Evolutionary conservation across 2,888 invertebrate genomes (phyloP), one percentile per base, ranked within the genome.

Genomic region (Cheilosia soror): DNA sequence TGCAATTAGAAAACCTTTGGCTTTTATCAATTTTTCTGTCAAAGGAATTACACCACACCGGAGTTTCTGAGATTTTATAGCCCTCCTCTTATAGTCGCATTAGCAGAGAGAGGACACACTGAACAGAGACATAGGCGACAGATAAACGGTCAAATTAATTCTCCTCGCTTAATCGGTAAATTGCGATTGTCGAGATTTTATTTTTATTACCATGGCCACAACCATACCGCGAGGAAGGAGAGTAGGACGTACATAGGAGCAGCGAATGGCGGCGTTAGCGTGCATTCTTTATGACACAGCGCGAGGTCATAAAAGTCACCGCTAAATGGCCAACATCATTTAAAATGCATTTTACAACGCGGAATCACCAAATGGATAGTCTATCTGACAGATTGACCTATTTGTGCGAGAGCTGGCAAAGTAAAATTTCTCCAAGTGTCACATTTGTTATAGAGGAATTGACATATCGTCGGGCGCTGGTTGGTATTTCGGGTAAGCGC

Each of bases 1-100:
- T 31, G 63, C 73, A 73, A 55, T 73, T 47, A 55, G 63, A 37
- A 63, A 65, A 55, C 44, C 73, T 75, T 55, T 75, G 73, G 65
- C 73, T 75, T 57, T 75, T 73, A 65, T 75, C 53, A 44, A 47
- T 75, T 72, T 51, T 44, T 57, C 44, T 75, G 73, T 65, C 63
- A 65, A 33, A 47, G 6, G 51, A 65, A 75, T 75, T 65, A 33
- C 57, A 25, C 63, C 44, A 63, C 31, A 62, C 15, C 57, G 15
- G 11, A 31, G 31, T n/a, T 33, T 69, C 7, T 25, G 33, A 31
- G 5, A 51, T 31, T 62, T 55, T 53, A 55, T 73, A 27, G 27
- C 63, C 44, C 27, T 20, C 31, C n/a, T 27, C 49, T 51, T 27
- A 27, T 5, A 15, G n/a, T 13, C 33, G 15, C 6, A 31, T 57